phyloP scores from a whole-genome alignment of 2,888 invertebrate species.

The Leucoptera coffeella region DNA sequence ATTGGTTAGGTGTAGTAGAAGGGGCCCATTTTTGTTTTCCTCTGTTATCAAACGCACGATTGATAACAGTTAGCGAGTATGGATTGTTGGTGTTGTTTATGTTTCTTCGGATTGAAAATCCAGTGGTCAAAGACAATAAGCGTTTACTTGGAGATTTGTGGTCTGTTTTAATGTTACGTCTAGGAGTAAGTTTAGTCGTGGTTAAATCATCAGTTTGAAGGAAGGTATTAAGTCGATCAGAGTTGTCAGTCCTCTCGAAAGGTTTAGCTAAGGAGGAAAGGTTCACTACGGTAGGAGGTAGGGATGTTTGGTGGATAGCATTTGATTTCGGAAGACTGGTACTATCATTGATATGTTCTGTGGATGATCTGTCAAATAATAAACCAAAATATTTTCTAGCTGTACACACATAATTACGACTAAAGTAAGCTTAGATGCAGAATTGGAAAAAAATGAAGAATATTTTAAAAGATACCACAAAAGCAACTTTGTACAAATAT shows the following conservation, averaged over 20 bases:
- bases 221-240: slow-evolving; percentile 26
- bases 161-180: neutral
- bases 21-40: neutral
- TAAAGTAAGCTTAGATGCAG: no score
- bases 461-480: slow-evolving; percentile 52
- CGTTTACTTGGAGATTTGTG: slow-evolving; percentile 3
- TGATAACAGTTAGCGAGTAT: slow-evolving; percentile 35
- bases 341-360: slow-evolving; percentile 39
- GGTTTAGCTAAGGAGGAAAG: slow-evolving; percentile 44
- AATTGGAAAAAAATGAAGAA: neutral
- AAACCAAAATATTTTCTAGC: no score
- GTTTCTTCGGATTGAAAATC: slow-evolving; percentile 41
- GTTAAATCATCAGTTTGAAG: slow-evolving; percentile 21
- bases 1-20: no score
- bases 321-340: slow-evolving; percentile 19
- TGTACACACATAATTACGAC: no score
- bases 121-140: slow-evolving; percentile 42
- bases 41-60: slow-evolving; percentile 19
- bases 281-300: slow-evolving; percentile 22
- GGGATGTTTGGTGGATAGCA: slow-evolving; percentile 18
- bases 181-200: slow-evolving; percentile 1
- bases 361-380: slow-evolving; percentile 53
- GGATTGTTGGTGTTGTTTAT: slow-evolving; percentile 30
- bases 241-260: slow-evolving; percentile 41
- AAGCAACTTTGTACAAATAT: slow-evolving; percentile 21